A percentile compares a stretch with the other conserved stretches of the same genome.
phyloP scores from a whole-genome alignment of 1,140 invertebrate genomes.

The Aethina tumida region DNA sequence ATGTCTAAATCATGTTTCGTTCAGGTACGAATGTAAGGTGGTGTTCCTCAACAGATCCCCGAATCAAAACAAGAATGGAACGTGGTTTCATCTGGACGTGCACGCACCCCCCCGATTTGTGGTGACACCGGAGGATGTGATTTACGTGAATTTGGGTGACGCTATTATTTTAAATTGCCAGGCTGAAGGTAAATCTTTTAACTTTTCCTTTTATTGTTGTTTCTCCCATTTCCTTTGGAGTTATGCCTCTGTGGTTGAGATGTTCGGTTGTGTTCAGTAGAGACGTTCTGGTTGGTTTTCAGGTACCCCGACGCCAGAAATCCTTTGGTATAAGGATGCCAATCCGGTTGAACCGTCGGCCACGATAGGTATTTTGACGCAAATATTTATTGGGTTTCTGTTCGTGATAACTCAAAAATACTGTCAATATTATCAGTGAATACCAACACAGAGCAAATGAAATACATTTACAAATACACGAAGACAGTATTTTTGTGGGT shows the following conservation, averaged over 20 bases:
- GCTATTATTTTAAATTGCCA: slow-evolving; percentile 91
- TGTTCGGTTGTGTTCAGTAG: too few relatives aligned
- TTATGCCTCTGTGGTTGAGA: too few relatives aligned
- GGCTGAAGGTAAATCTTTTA: too few relatives aligned
- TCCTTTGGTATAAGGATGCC: slow-evolving; percentile 86
- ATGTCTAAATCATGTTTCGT: slow-evolving; percentile 7
- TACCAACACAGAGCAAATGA: too few relatives aligned
- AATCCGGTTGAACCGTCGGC: slow-evolving; percentile 77
- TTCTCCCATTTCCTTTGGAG: too few relatives aligned
- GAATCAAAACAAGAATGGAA: slow-evolving; percentile 81
- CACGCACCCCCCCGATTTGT: slow-evolving; percentile 89
- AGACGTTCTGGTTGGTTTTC: too few relatives aligned
- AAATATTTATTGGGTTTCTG: background rate
- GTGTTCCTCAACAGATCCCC: slow-evolving; percentile 90
- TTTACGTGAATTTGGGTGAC: slow-evolving; percentile 92
- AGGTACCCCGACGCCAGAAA: slow-evolving; percentile 81
- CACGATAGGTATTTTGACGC: slow-evolving; percentile 46
- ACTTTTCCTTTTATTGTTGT: too few relatives aligned
- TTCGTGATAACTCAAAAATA: background rate
- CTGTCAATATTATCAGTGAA: too few relatives aligned
- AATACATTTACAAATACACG: too few relatives aligned
- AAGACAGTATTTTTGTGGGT: too few relatives aligned
- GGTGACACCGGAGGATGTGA: slow-evolving; percentile 84
- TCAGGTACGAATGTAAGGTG: slow-evolving; percentile 84
- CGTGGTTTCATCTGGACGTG: slow-evolving; percentile 94